These are phyloP conservation scores for Rhinoderma darwinii DNA, from an alignment of 2,113 vertebrate genomes.

Conservation along the genomic window DNA sequence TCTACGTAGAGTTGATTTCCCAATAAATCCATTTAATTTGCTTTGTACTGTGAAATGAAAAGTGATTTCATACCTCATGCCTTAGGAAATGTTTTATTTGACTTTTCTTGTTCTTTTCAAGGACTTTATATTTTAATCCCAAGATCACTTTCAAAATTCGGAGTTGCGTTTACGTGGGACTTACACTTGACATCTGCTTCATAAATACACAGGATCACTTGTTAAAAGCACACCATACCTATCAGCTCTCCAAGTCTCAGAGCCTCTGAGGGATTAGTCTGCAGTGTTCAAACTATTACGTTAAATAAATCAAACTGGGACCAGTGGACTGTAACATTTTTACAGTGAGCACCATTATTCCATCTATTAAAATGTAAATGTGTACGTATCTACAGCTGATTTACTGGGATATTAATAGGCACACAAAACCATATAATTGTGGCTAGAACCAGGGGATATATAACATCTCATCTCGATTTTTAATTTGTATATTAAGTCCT, in stretches of 20 bases:
- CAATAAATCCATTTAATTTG: constrained; percentile 27
- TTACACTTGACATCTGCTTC: neutral
- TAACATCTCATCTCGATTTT: neutral
- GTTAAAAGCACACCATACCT: constrained; percentile 5
- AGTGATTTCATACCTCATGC: constrained; percentile 6
- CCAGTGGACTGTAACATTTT: neutral
- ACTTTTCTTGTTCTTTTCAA: constrained; percentile 33
- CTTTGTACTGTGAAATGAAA: neutral
- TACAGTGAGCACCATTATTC: neutral
- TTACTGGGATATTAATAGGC: constrained; percentile 25
- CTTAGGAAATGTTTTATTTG: neutral
- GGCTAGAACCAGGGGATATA: neutral
- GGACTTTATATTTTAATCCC: constrained; percentile 44
- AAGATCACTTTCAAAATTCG: constrained; percentile 17
- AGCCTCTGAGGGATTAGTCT: constrained; percentile 31
- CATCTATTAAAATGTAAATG: constrained; percentile 41
- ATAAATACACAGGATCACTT: constrained; percentile 47
- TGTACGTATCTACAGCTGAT: constrained; percentile 30
- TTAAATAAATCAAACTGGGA: constrained; percentile 53
- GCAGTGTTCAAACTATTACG: constrained; percentile 42
- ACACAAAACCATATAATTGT: constrained; percentile 32
- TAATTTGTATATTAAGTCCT: neutral
- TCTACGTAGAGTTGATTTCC: neutral
- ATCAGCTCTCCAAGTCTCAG: neutral
- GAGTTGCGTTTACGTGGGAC: constrained; percentile 41